Base-by-base conservation (phyloP, 2,797 vertebrate species). In the Cygnus olor region DNA sequence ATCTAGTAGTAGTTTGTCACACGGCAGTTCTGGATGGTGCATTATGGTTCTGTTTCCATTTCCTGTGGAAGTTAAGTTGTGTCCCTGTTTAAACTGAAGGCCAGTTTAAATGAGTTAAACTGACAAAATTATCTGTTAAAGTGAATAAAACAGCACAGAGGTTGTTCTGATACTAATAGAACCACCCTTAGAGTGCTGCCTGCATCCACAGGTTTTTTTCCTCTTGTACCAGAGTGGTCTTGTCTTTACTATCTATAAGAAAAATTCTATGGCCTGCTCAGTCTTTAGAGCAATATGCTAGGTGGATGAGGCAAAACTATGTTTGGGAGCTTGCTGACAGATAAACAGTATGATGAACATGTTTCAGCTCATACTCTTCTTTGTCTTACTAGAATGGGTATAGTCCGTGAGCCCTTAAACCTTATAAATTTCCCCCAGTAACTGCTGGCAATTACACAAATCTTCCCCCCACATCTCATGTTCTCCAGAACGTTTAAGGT, bases 111-210 rank as follows among this genome's bases (percentile, higher is more conserved):
- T 38, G 38, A 38, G 38, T 38, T 38, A 38, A 38, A 38, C 24
- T 70, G 68, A 78, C 90, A 68, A 53, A 69, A 30, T 14, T 49
- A 16, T 71, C 47, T 85, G 27, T 53, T 74, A 57, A 88, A 77
- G 51, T 0, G 0, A 77, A 22, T 32, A n/a, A 86, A 77, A 14
- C 8, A 58, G 19, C 25, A 11, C 4, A 60, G 53, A 58, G 10
- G 36, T 78, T 28, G 8, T 80, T 85, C 64, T 80, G 61, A 64
- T 14, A 28, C 14, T 32, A 45, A 57, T 10, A 14, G 57, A 88
- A 64, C n/a, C 34, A 60, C 9, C n/a, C 61, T 63, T 53, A 61
- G 40, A n/a, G 68, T 54, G 64, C 56, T 60, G 68, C 6, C 4
- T 63, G 30, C 49, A 88, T 86, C 40, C 47, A 61, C 12, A 25